Percentiles rank a stretch among this genome's conserved stretches.
Conservation (phyloP, 2,797 vertebrate species). For the Urosaurus nigricauda region DNA sequence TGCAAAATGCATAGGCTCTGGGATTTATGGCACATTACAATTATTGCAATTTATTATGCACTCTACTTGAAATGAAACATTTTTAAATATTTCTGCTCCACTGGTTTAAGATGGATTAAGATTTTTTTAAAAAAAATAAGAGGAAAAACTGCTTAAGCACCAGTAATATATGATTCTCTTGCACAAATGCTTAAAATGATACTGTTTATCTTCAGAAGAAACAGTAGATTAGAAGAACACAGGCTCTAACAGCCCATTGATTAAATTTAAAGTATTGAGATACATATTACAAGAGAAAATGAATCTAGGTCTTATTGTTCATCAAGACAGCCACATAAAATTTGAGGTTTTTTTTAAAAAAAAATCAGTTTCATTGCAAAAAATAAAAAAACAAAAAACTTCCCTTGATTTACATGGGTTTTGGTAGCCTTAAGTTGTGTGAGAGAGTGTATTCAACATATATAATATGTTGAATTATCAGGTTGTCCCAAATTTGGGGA, state of each 20-base stretch:
- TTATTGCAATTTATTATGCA: slow-evolving; percentile 89
- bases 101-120: slow-evolving; percentile 90
- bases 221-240: slow-evolving; percentile 80
- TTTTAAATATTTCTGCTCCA: slow-evolving; percentile 89
- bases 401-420: slow-evolving; percentile 59
- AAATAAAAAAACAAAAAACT: slow-evolving; percentile 53
- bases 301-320: slow-evolving; percentile 79
- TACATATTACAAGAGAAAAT: slow-evolving; percentile 79
- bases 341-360: slow-evolving; percentile 66
- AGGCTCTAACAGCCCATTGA: slow-evolving; percentile 81
- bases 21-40: slow-evolving; percentile 89
- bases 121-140: slow-evolving; percentile 67
- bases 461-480: slow-evolving; percentile 28
- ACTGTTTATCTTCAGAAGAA: slow-evolving; percentile 85
- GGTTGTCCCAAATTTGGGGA: not conserved
- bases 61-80: slow-evolving; percentile 88
- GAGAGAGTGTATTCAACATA: not conserved
- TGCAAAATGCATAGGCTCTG: slow-evolving; percentile 88
- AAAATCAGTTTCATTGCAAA: slow-evolving; percentile 54
- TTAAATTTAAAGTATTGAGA: slow-evolving; percentile 83
- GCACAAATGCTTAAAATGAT: slow-evolving; percentile 86
- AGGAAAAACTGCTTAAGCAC: slow-evolving; percentile 86
- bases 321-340: slow-evolving; percentile 79
- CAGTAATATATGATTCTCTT: slow-evolving; percentile 87
- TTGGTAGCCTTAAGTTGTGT: not conserved